A percentile compares a stretch with the other conserved stretches of the same genome.
phyloP scores from a whole-genome alignment of 2,113 vertebrate species.

The Tylochromis polylepis region DNA sequence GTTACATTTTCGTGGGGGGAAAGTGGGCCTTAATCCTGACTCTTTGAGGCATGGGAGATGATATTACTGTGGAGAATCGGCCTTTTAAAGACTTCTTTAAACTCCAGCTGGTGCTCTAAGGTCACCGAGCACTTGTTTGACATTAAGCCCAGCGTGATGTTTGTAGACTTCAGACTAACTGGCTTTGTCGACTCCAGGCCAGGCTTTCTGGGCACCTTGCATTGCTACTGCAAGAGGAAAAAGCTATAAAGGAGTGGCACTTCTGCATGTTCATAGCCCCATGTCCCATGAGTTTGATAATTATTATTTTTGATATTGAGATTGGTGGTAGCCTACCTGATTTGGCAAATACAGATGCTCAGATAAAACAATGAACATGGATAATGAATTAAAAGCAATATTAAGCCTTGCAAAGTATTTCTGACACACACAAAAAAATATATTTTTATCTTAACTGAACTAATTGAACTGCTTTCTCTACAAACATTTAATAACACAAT shows the following conservation, averaged over 20 bases:
- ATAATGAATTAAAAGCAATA: neutral
- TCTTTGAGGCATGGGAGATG: conserved; percentile 48
- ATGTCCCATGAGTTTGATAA: neutral
- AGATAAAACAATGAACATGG: neutral
- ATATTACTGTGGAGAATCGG: conserved; percentile 53
- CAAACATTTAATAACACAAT: neutral
- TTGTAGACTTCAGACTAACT: conserved; percentile 25
- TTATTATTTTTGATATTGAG: neutral
- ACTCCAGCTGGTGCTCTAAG: conserved; percentile 53
- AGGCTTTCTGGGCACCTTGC: conserved; percentile 7
- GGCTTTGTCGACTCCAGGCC: conserved; percentile 22
- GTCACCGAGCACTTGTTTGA: conserved; percentile 53
- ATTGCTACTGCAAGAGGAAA: neutral
- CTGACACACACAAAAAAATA: accelerated
- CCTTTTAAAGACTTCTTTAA: conserved; percentile 58
- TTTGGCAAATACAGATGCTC: neutral
- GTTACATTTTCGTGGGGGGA: conserved; percentile 36
- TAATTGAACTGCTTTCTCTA: neutral
- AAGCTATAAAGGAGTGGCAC: neutral
- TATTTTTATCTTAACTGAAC: neutral
- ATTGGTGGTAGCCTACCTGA: neutral
- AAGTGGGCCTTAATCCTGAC: conserved; percentile 52
- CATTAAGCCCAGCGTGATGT: conserved; percentile 30
- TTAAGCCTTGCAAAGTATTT: neutral
- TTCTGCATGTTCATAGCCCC: neutral